A percentile compares a stretch with the other conserved stretches of the same genome.
Conservation (phyloP, 2,797 vertebrate species). For the Eupleurogrammus muticus region DNA sequence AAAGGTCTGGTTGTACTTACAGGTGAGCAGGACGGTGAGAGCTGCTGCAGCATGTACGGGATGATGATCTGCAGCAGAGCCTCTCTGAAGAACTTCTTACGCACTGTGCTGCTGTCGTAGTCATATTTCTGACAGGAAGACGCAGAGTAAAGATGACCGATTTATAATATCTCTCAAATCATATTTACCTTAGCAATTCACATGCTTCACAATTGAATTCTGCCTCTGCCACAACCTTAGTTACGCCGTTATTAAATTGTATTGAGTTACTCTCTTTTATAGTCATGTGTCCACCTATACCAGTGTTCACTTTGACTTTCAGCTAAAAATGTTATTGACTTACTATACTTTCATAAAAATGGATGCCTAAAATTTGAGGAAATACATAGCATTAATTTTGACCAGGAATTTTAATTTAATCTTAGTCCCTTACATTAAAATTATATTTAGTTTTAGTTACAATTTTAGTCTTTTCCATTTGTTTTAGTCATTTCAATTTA, state of each 20-base stretch:
- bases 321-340: too few species aligned
- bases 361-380: too few species aligned
- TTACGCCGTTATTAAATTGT: background rate
- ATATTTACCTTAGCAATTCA: background rate
- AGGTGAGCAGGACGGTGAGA: slow-evolving; percentile 87
- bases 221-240: background rate
- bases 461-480: too few species aligned
- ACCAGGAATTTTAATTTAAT: too few species aligned
- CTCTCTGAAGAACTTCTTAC: slow-evolving; percentile 98
- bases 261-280: too few species aligned
- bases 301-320: too few species aligned
- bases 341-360: too few species aligned
- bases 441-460: too few species aligned
- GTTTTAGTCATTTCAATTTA: too few species aligned
- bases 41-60: slow-evolving; percentile 95
- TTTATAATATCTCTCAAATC: background rate
- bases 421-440: too few species aligned
- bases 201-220: background rate
- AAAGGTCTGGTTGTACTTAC: slow-evolving; percentile 78
- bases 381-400: too few species aligned
- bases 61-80: slow-evolving; percentile 96
- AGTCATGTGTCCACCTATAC: too few species aligned
- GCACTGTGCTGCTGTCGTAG: slow-evolving; percentile 96
- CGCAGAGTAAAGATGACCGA: background rate
- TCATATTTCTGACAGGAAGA: slow-evolving; percentile 90